Percentiles rank a stretch among this genome's conserved stretches.
phyloP scores from a whole-genome alignment of 2,888 invertebrate genomes.

The Brachylomia viminalis region DNA sequence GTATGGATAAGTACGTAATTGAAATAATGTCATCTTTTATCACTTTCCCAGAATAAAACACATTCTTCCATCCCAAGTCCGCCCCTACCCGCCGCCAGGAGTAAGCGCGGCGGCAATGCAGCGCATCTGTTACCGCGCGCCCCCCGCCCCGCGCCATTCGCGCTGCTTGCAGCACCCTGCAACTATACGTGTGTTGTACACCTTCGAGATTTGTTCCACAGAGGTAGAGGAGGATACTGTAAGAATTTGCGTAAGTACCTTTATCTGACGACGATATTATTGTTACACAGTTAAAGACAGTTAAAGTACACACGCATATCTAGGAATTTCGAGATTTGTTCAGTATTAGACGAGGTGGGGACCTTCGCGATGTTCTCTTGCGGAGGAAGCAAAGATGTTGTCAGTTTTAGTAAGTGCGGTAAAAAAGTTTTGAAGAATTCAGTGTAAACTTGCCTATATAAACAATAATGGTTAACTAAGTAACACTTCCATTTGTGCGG shows the following conservation, averaged over 20 bases:
- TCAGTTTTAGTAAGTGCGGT: not conserved
- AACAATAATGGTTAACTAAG: not conserved
- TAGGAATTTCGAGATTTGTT: not conserved
- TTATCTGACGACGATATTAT: not conserved
- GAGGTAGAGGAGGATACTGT: slow-evolving; percentile 9
- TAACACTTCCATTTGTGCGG: no score
- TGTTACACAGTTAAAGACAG: no score
- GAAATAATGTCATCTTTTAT: no score
- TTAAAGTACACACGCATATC: not conserved
- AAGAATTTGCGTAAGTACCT: not conserved
- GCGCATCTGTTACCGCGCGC: slow-evolving; percentile 88
- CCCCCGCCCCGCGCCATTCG: slow-evolving; percentile 68
- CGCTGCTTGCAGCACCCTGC: slow-evolving; percentile 61
- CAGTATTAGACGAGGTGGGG: not conserved
- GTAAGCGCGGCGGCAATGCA: slow-evolving; percentile 87
- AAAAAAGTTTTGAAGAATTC: not conserved
- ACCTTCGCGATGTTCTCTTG: not conserved
- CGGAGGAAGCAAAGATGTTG: not conserved
- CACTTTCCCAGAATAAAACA: not conserved
- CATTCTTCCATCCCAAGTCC: slow-evolving; percentile 65
- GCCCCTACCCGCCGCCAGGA: slow-evolving; percentile 75
- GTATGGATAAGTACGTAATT: no score
- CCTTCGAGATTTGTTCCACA: slow-evolving; percentile 57
- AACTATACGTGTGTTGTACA: slow-evolving; percentile 61
- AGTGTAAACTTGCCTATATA: not conserved